phyloP scores from a whole-genome alignment of 2,113 vertebrate species.

The Platichthys flesus region DNA sequence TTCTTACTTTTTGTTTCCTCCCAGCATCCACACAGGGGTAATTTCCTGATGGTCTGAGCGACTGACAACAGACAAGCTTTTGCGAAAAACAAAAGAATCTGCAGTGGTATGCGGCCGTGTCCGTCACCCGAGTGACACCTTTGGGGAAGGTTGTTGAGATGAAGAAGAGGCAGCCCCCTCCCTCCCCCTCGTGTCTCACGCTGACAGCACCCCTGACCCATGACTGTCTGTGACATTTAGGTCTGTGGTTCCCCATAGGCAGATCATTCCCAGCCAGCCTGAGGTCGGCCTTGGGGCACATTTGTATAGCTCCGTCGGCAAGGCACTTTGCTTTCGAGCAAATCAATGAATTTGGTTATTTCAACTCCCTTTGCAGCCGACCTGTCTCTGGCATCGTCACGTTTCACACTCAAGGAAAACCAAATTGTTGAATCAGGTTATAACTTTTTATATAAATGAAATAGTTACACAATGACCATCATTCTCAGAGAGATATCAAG shows the following conservation, averaged over 20 bases:
- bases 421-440: conserved; percentile 23
- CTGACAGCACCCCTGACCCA: conserved; percentile 59
- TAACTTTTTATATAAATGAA: conserved; percentile 10
- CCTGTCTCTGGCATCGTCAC: conserved; percentile 27
- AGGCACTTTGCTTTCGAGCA: conserved; percentile 47
- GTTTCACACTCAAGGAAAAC: conserved; percentile 26
- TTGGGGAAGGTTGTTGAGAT: conserved; percentile 45
- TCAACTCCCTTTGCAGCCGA: conserved; percentile 7
- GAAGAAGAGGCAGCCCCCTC: conserved; percentile 34
- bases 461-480: neutral
- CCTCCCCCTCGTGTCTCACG: conserved; percentile 33
- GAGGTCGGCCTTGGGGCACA: conserved; percentile 69
- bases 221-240: conserved; percentile 76
- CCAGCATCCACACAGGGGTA: neutral
- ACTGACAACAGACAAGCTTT: conserved; percentile 20
- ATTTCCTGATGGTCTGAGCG: conserved; percentile 15
- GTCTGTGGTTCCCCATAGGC: conserved; percentile 49
- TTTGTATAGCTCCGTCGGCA: conserved; percentile 65
- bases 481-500: conserved; percentile 2
- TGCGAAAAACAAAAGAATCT: conserved; percentile 20
- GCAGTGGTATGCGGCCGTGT: conserved; percentile 9
- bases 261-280: conserved; percentile 68
- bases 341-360: conserved; percentile 38
- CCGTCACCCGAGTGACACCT: conserved; percentile 41
- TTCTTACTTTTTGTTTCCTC: conserved; percentile 2